Evolutionary conservation across 2,113 vertebrate genomes (phyloP), one percentile per base, ranked within the genome.

Genomic region (Stigmatopora argus): DNA sequence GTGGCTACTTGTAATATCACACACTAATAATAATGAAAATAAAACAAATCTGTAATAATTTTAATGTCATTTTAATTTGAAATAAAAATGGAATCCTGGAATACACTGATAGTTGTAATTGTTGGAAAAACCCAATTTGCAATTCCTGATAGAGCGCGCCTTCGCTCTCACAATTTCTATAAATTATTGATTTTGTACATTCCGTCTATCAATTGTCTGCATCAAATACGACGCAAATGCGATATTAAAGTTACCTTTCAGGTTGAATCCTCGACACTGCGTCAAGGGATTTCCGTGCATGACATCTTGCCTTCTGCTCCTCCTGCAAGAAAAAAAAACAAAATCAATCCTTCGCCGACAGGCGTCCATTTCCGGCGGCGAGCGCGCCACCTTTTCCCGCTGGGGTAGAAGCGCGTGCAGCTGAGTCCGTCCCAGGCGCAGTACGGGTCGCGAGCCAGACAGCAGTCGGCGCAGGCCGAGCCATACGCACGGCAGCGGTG

Each of bases 351-450:
- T 31, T 31, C 26, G 26, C 26, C 26, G 26, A 31, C 26, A 31
- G 26, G 26, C 3, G 26, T 31, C 26, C 26, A 31, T 17, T 52
- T n/a, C 15, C 18, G n/a, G 5, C 3, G 1, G n/a, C 38, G n/a
- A 52, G 9, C 11, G 19, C 41, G 55, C 84, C 68, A 98, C 97
- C 96, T 94, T 85, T 99, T 99, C 7, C 95, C 94, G 1, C 92
- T 95, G 49, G 94, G 95, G 62, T 97, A 99, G 82, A 98, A 99
- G 66, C 94, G 92, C 7, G 97, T 97, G 86, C 97, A 99, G 78
- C 92, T 93, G 67, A 85, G 92, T n/a, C 97, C 97, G 2, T 99
- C 97, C 97, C 97, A 99, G 71, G 97, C 96, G 0, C 97, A 99
- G 87, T 99, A 99, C 0, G 97, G 97, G 63, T 99, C 97, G 35